Base-by-base conservation (phyloP, 2,888 invertebrate genomes). In the Drosophila subquinaria region DNA sequence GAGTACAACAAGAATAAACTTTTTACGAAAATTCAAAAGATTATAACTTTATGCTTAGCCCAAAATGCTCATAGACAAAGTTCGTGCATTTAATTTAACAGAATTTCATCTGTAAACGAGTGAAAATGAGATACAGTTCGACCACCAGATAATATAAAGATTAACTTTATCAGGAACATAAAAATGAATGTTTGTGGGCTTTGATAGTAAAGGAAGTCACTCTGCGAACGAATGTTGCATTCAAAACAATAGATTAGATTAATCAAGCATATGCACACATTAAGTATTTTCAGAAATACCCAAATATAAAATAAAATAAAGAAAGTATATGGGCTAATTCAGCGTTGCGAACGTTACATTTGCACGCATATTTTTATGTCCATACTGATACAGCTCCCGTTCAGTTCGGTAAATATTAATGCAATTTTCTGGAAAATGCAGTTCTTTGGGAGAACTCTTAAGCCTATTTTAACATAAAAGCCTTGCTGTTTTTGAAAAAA, bases 191-290 rank as follows among this genome's bases (percentile, higher is more conserved):
- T 23, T 20, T 36, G 33, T 35, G 11, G n/a, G 13, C 23, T 13
- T 8, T 43, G 43, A 43, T 43, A 43, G 20, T 42, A 17, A 42
- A 64, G 38, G 17, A 30, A 15, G 35, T 53, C 23, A 47, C 13
- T 36, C 13, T 20, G 10, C n/a, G 10, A 38, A 38, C 23, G 27
- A 11, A 38, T 27, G 15, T 53, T 52, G n/a, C n/a, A 52, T 33
- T 43, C 43, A 6, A 33, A 53, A 52, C 17, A 51, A 33, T 10
- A 66, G 66, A 66, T 40, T 13, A 65, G 66, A 66, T 66, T 38
- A 65, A 13, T 33, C 17, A 43, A 45, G 20, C 9, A 36, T 36
- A 50, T 27, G 35, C 47, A 47, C 33, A 23, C 13, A 23, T 5
- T 4, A 23, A 23, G 23, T 23, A 38, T 6, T 38, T 10, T 38